Conservation (phyloP, 1,140 invertebrate species). For the Papilio polytes region DNA sequence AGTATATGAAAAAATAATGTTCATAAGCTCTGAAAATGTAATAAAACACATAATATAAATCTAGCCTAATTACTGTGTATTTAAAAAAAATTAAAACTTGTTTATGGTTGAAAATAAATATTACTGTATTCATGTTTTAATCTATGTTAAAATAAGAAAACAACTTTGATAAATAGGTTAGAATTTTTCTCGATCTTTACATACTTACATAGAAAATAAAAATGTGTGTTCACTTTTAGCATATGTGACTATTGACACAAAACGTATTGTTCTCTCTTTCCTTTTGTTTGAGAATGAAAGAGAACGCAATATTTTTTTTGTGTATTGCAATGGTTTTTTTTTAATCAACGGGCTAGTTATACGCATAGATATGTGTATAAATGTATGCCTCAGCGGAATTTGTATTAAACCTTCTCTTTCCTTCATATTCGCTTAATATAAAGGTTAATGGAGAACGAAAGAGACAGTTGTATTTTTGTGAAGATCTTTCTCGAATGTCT, state of each 20-base stretch:
- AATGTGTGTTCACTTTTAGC: slow-evolving; percentile 47
- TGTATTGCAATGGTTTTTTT: no score
- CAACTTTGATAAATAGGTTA: background rate
- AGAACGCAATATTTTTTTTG: no score
- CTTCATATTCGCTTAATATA: slow-evolving; percentile 73
- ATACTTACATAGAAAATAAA: background rate
- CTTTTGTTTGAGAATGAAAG: no score
- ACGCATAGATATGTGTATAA: slow-evolving; percentile 67
- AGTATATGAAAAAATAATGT: background rate
- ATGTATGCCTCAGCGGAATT: slow-evolving; percentile 51
- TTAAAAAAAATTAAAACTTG: background rate
- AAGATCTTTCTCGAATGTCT: slow-evolving; percentile 37
- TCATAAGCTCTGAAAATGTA: no score
- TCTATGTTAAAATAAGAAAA: background rate
- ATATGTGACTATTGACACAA: background rate
- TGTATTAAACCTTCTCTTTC: slow-evolving; percentile 58
- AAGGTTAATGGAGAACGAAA: slow-evolving; percentile 60
- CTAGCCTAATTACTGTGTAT: background rate
- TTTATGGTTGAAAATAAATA: background rate
- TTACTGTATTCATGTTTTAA: background rate
- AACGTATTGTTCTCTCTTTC: background rate
- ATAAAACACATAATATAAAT: background rate
- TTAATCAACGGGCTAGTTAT: slow-evolving; percentile 63
- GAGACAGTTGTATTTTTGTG: slow-evolving; percentile 43
- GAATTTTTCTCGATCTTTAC: background rate